phyloP scores from a whole-genome alignment of 2,888 invertebrate species.

The Acanthopleura granulata region DNA sequence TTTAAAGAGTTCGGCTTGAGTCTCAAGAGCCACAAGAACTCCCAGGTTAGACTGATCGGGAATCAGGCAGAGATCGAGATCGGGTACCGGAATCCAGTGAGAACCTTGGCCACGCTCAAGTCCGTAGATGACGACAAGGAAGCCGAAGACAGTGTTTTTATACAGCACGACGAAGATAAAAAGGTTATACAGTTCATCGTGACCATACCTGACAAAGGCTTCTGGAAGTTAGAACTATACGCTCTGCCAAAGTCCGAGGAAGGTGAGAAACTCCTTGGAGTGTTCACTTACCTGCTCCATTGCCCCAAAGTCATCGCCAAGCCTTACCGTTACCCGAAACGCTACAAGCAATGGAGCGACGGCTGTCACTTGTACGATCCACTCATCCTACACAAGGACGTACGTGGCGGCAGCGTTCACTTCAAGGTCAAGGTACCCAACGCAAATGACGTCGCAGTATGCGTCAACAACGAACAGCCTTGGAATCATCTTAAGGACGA shows the following conservation, averaged over 20 bases:
- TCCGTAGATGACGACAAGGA: background rate
- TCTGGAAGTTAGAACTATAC: slow-evolving; percentile 67
- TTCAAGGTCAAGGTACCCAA: slow-evolving; percentile 61
- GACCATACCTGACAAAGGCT: slow-evolving; percentile 57
- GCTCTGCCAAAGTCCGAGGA: slow-evolving; percentile 61
- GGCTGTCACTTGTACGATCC: slow-evolving; percentile 66
- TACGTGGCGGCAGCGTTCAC: slow-evolving; percentile 38
- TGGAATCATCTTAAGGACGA: slow-evolving; percentile 64
- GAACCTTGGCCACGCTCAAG: background rate
- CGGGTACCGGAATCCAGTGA: background rate
- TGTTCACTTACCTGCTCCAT: slow-evolving; percentile 66
- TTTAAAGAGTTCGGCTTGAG: slow-evolving; percentile 41
- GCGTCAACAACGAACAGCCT: slow-evolving; percentile 53
- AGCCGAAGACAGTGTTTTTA: slow-evolving; percentile 40
- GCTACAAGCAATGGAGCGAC: slow-evolving; percentile 68
- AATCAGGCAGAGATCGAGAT: slow-evolving; percentile 52
- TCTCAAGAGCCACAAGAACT: slow-evolving; percentile 43
- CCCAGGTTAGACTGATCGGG: slow-evolving; percentile 39
- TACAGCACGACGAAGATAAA: slow-evolving; percentile 42
- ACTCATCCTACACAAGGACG: slow-evolving; percentile 47
- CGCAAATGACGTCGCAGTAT: slow-evolving; percentile 64
- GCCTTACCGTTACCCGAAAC: slow-evolving; percentile 64
- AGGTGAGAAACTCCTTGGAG: slow-evolving; percentile 66
- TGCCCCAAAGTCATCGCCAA: slow-evolving; percentile 44
- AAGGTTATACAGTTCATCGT: slow-evolving; percentile 42